phyloP scores from a whole-genome alignment of 2,797 vertebrate species.

The Bufotes viridis region DNA sequence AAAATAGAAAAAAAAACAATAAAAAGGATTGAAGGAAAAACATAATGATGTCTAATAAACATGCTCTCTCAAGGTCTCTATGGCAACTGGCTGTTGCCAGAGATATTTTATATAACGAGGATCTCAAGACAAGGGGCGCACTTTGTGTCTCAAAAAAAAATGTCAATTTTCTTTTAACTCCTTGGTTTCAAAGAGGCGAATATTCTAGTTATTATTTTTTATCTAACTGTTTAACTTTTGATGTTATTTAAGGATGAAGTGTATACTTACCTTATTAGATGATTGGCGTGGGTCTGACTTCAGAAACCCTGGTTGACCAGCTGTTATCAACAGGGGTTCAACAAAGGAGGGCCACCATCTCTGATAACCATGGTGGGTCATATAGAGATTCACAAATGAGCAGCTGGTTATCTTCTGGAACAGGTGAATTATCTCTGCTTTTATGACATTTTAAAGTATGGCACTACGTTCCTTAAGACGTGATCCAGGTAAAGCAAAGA shows the following conservation, averaged over 20 bases:
- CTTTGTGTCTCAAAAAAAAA: slow-evolving; percentile 70
- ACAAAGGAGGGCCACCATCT: no score
- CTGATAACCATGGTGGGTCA: no score
- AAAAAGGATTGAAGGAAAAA: slow-evolving; percentile 75
- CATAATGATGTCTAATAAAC: slow-evolving; percentile 88
- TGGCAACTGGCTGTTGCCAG: slow-evolving; percentile 90
- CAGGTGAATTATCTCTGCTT: no score
- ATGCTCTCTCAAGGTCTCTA: slow-evolving; percentile 89
- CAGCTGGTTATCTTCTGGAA: no score
- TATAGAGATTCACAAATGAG: no score
- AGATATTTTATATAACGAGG: slow-evolving; percentile 87
- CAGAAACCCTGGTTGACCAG: no score
- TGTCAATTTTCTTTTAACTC: slow-evolving; percentile 47
- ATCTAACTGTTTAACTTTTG: not conserved
- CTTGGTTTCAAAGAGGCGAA: not conserved
- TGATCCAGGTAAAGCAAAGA: no score
- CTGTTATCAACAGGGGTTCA: no score
- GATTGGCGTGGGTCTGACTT: no score
- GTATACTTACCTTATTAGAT: not conserved
- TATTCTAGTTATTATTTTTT: not conserved
- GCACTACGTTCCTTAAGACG: no score
- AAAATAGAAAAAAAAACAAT: slow-evolving; percentile 63
- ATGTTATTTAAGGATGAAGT: no score
- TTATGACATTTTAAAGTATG: no score
- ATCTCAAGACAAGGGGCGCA: slow-evolving; percentile 86